phyloP scores from a whole-genome alignment of 2,113 vertebrate genomes.

The Corvus moneduloides region DNA sequence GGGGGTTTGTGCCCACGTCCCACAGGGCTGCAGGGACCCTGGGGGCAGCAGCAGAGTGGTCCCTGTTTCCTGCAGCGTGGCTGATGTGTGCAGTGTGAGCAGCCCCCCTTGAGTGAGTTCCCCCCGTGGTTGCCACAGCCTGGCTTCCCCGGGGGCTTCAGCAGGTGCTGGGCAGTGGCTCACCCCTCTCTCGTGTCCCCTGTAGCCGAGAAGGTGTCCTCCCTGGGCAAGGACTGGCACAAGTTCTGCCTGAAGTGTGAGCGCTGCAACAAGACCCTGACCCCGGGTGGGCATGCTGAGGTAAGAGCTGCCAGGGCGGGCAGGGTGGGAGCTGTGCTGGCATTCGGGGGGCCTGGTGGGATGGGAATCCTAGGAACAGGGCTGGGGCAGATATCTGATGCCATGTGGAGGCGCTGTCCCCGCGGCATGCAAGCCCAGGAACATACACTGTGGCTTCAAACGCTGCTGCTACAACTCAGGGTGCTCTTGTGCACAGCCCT shows the following conservation, averaged over 20 bases:
- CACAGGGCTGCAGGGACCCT: background rate
- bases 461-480: background rate
- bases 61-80: accelerated
- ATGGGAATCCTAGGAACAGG: background rate
- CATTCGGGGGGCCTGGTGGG: background rate
- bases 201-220: constrained; percentile 78
- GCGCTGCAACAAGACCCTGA: constrained; percentile 91
- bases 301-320: constrained; percentile 43
- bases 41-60: background rate
- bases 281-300: constrained; percentile 89
- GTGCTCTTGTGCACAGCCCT: background rate
- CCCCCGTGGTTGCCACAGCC: accelerated
- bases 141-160: background rate
- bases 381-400: background rate
- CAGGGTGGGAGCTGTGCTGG: background rate
- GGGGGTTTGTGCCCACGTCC: accelerated
- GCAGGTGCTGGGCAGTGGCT: background rate
- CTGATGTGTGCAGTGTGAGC: background rate
- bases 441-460: accelerated
- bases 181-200: background rate
- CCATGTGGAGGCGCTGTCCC: background rate
- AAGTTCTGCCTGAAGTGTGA: constrained; percentile 95
- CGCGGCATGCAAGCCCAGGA: accelerated
- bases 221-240: constrained; percentile 95
- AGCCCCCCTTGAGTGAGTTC: background rate